These are phyloP conservation scores for Forpus xanthops DNA, from an alignment of 2,797 vertebrate species.

Conservation along the genomic window DNA sequence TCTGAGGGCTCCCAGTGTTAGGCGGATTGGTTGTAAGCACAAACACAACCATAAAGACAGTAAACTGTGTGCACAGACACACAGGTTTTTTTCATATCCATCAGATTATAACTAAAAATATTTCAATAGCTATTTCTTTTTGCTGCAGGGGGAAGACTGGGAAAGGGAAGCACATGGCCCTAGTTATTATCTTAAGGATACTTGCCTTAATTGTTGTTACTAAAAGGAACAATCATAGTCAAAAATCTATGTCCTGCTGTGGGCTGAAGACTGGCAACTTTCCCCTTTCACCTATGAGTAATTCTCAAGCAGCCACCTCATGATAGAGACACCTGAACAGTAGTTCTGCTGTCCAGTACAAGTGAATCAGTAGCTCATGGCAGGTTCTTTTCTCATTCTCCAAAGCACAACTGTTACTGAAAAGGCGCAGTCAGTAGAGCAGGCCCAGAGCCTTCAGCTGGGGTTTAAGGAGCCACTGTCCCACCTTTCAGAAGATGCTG, in stretches of 20 bases:
- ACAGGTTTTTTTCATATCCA: not conserved
- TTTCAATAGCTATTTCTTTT: slow-evolving; percentile 12
- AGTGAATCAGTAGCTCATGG: not conserved
- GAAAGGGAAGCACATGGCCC: not conserved
- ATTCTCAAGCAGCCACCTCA: not conserved
- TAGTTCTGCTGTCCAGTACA: not conserved
- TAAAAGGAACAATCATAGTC: not conserved
- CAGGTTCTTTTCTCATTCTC: not conserved
- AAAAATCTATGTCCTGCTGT: not conserved
- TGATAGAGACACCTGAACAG: not conserved
- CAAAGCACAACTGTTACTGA: not conserved
- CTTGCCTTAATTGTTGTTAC: not conserved
- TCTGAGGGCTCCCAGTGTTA: not conserved
- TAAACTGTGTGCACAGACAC: not conserved
- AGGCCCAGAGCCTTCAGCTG: not conserved
- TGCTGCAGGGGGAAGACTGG: not conserved
- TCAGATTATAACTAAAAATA: not conserved
- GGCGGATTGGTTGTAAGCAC: not conserved
- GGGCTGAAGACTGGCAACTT: not conserved
- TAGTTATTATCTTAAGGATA: not conserved
- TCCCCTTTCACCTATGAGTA: not conserved
- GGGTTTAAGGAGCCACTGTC: not conserved
- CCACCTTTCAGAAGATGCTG: not conserved
- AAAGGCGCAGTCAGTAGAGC: not conserved
- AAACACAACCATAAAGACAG: not conserved